Evolutionary conservation across 1,140 invertebrate genomes (phyloP).

Genomic region (Grapholita molesta): DNA sequence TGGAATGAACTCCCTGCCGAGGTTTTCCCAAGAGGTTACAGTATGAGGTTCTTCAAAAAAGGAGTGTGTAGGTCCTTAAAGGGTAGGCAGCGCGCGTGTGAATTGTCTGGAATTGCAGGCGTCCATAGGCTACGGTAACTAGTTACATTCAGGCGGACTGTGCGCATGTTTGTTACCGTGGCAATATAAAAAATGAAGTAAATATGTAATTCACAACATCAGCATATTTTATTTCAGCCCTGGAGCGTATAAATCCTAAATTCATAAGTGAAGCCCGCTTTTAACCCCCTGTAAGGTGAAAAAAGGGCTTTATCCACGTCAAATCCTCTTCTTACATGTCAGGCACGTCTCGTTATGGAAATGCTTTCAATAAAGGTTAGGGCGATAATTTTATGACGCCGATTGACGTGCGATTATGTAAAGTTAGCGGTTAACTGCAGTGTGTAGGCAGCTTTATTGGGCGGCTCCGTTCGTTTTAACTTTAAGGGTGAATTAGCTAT

Average conservation of each 20-base stretch:
- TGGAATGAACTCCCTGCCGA: too few relatives aligned
- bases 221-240: too few relatives aligned
- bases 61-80: too few relatives aligned
- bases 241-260: not conserved
- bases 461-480: too few relatives aligned
- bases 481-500: too few relatives aligned
- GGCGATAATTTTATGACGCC: conserved; percentile 11
- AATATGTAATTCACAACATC: too few relatives aligned
- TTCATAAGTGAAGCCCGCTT: not conserved
- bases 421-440: conserved; percentile 4
- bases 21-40: too few relatives aligned
- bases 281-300: not conserved
- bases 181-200: too few relatives aligned
- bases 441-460: not conserved
- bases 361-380: not conserved
- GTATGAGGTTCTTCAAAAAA: too few relatives aligned
- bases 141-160: not conserved
- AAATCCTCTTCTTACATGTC: not conserved
- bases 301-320: not conserved
- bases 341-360: conserved; percentile 6
- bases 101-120: not conserved
- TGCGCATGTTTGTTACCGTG: too few relatives aligned
- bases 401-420: conserved; percentile 11
- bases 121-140: not conserved
- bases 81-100: too few relatives aligned